Conservation (phyloP, 2,888 invertebrate genomes). For the Nymphalis urticae region DNA sequence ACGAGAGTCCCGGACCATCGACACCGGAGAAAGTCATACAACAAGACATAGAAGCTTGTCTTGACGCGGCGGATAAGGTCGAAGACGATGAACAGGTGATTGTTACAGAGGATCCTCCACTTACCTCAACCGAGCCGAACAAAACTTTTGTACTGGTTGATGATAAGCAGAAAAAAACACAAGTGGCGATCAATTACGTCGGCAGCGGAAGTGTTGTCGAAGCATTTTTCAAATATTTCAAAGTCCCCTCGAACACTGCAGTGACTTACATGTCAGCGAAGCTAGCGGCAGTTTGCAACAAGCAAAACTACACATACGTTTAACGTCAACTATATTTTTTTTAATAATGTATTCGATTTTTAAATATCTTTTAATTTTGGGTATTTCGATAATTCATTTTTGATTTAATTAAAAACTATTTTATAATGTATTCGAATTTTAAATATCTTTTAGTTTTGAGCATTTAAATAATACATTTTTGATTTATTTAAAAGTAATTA, state of each 20-base stretch:
- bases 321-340: background rate
- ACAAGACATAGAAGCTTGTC: slow-evolving; percentile 38
- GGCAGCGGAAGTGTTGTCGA: slow-evolving; percentile 33
- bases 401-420: background rate
- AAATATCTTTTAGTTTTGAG: background rate
- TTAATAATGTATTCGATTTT: background rate
- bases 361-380: background rate
- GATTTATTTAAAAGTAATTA: background rate
- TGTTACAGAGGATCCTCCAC: background rate
- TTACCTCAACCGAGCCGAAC: background rate
- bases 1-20: slow-evolving; percentile 17
- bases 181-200: slow-evolving; percentile 8
- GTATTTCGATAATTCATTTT: background rate
- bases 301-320: slow-evolving; percentile 20
- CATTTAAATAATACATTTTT: background rate
- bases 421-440: background rate
- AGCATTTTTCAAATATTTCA: slow-evolving; percentile 41
- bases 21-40: slow-evolving; percentile 24
- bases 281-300: slow-evolving; percentile 23
- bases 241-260: slow-evolving; percentile 23
- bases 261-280: slow-evolving; percentile 26
- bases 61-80: slow-evolving; percentile 25
- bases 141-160: slow-evolving; percentile 1
- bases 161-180: slow-evolving; percentile 6
- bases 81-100: slow-evolving; percentile 10